Evolutionary conservation across 2,888 invertebrate species (phyloP).

Genomic region (Melinopterus prodromus): DNA sequence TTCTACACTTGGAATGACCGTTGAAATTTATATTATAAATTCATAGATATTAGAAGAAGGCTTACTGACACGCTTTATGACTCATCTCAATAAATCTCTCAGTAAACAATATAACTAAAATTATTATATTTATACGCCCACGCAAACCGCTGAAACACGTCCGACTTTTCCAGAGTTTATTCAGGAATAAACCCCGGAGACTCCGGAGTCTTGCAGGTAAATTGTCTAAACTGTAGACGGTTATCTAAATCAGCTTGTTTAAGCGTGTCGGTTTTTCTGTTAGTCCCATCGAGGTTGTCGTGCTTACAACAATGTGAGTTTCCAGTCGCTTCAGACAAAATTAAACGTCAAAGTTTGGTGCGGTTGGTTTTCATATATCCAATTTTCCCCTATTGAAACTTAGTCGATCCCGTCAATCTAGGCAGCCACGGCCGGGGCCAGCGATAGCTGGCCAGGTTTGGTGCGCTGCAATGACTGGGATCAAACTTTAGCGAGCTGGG

Average conservation of each 20-base stretch:
- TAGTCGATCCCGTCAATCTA: constrained; percentile 14
- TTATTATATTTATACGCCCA: no score
- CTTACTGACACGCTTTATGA: no score
- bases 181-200: no score
- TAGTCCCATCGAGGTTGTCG: neutral
- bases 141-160: no score
- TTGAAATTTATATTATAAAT: no score
- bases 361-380: constrained; percentile 10
- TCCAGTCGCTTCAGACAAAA: neutral
- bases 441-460: neutral
- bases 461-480: neutral
- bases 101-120: no score
- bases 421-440: neutral
- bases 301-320: neutral
- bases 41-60: no score
- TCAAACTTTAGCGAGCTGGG: constrained; percentile 26
- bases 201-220: no score
- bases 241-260: neutral
- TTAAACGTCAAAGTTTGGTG: neutral
- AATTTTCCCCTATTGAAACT: constrained; percentile 8
- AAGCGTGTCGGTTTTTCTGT: neutral
- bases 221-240: neutral
- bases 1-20: no score
- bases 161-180: no score
- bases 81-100: no score